Conservation (phyloP, 2,888 invertebrate species). For the Ischnura elegans region DNA sequence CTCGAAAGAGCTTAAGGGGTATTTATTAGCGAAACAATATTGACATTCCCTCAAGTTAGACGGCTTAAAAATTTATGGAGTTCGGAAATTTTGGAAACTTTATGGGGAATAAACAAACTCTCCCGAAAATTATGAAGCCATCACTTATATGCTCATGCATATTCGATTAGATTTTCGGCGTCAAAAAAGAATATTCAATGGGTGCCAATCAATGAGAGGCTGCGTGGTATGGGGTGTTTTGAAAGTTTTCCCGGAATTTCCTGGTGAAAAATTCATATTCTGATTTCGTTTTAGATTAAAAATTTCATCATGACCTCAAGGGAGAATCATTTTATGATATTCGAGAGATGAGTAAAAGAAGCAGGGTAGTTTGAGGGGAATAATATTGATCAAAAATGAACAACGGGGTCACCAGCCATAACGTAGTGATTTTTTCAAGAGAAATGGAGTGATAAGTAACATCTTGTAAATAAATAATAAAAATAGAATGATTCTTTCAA, state of each 20-base stretch:
- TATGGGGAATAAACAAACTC: slow-evolving; percentile 57
- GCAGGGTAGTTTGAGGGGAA: not conserved
- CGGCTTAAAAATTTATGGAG: slow-evolving; percentile 34
- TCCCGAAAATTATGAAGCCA: slow-evolving; percentile 43
- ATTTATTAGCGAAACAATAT: slow-evolving; percentile 21
- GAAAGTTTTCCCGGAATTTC: slow-evolving; percentile 38
- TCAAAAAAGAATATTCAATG: slow-evolving; percentile 64
- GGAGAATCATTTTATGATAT: slow-evolving; percentile 9
- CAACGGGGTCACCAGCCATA: too few species aligned
- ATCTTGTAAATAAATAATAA: too few species aligned
- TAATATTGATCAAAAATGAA: not conserved
- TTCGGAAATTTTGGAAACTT: slow-evolving; percentile 52
- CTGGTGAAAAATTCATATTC: slow-evolving; percentile 49
- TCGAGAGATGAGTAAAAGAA: not conserved
- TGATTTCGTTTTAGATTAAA: slow-evolving; percentile 58
- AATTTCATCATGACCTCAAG: slow-evolving; percentile 44
- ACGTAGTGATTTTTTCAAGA: too few species aligned
- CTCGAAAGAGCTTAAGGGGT: not conserved
- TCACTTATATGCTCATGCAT: slow-evolving; percentile 57
- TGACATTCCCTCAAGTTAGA: slow-evolving; percentile 39
- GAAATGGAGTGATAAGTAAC: too few species aligned
- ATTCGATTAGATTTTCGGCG: slow-evolving; percentile 49
- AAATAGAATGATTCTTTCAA: too few species aligned
- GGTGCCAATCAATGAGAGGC: slow-evolving; percentile 56
- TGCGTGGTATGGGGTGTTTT: slow-evolving; percentile 47